Percentiles rank a stretch among this genome's conserved stretches.
These are phyloP conservation scores for Gadopsis bispinosus DNA, from an alignment of 2,797 vertebrate species.

Conservation along the genomic window DNA sequence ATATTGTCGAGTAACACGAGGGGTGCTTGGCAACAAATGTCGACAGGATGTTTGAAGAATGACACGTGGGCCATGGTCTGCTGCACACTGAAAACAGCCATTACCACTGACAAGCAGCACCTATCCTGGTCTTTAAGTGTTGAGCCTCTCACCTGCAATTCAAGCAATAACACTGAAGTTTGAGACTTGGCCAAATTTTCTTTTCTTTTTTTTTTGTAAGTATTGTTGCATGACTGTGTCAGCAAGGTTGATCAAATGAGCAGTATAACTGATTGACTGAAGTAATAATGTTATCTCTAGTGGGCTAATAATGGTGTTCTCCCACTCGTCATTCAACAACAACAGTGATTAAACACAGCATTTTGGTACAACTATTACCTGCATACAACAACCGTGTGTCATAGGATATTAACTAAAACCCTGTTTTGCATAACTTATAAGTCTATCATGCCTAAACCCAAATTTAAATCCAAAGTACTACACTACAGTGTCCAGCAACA, in stretches of 20 bases:
- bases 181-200: slow-evolving; percentile 35
- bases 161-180: slow-evolving; percentile 55
- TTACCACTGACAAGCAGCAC: slow-evolving; percentile 79
- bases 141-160: slow-evolving; percentile 58
- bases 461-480: background rate
- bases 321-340: background rate
- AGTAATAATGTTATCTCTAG: background rate
- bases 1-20: slow-evolving; percentile 76
- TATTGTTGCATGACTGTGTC: slow-evolving; percentile 7
- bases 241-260: slow-evolving; percentile 22
- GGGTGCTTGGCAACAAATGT: slow-evolving; percentile 76
- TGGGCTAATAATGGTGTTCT: background rate
- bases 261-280: background rate
- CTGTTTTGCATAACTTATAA: background rate
- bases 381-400: background rate
- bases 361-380: background rate
- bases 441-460: slow-evolving; percentile 14
- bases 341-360: background rate
- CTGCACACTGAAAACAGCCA: slow-evolving; percentile 79
- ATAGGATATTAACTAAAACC: background rate
- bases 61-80: slow-evolving; percentile 65
- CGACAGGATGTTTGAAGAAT: slow-evolving; percentile 80
- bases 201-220: background rate
- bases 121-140: slow-evolving; percentile 74
- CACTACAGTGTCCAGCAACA: slow-evolving; percentile 5